phyloP scores from a whole-genome alignment of 1,140 invertebrate genomes.

The Ips typographus region DNA sequence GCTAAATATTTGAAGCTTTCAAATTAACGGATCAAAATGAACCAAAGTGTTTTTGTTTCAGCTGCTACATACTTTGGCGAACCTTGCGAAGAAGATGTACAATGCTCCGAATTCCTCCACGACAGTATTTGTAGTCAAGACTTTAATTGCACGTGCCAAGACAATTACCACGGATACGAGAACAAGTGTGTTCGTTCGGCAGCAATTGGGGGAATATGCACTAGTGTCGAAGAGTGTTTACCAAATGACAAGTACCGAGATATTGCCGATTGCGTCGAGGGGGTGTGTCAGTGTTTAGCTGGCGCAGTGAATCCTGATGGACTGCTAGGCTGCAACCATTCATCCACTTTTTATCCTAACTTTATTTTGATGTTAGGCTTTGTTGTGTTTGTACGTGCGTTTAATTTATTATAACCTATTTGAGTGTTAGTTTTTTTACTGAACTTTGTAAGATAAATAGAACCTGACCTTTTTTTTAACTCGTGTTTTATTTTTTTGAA shows the following conservation, averaged over 20 bases:
- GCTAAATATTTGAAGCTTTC: no score
- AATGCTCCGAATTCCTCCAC: slow-evolving; percentile 37
- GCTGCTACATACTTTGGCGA: slow-evolving; percentile 39
- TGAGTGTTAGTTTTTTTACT: no score
- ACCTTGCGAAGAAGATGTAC: slow-evolving; percentile 36
- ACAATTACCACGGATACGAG: slow-evolving; percentile 28
- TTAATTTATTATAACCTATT: no score
- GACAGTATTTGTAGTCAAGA: slow-evolving; percentile 30
- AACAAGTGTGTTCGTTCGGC: slow-evolving; percentile 27
- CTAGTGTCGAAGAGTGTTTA: slow-evolving; percentile 32
- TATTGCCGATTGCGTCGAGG: slow-evolving; percentile 26
- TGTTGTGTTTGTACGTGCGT: no score
- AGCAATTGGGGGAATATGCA: slow-evolving; percentile 24
- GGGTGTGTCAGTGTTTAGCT: slow-evolving; percentile 32
- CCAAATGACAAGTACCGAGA: background rate
- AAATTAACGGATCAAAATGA: no score
- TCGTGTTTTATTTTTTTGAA: no score
- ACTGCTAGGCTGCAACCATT: background rate
- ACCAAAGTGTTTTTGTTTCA: slow-evolving; percentile 21
- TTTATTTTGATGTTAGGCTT: no score
- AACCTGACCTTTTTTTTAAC: no score
- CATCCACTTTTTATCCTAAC: no score
- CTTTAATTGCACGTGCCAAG: slow-evolving; percentile 33
- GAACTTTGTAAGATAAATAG: no score
- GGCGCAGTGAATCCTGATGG: background rate